Percentiles rank a stretch among this genome's conserved stretches.
Conservation (phyloP, 2,113 vertebrate species). For the Sinocyclocheilus anophthalmus region DNA sequence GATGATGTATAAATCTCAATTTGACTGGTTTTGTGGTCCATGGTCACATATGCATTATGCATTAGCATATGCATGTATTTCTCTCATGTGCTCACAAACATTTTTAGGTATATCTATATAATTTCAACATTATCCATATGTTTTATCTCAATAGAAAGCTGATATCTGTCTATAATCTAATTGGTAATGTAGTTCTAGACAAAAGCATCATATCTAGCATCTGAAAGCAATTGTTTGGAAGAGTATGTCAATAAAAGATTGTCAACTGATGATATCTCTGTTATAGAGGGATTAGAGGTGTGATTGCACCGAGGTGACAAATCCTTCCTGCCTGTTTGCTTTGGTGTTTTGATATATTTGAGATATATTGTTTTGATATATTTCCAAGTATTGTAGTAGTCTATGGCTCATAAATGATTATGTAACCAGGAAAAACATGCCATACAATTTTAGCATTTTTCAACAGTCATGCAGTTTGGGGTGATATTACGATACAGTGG, state of each 20-base stretch:
- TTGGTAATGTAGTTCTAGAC: not conserved
- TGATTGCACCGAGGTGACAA: not conserved
- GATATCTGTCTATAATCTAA: not conserved
- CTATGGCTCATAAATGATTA: not conserved
- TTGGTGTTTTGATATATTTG: not conserved
- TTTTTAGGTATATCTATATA: not conserved
- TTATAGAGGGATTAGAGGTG: conserved; percentile 20
- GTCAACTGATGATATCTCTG: conserved; percentile 1
- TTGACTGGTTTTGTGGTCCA: too few species aligned
- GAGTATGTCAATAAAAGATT: not conserved
- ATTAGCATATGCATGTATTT: not conserved
- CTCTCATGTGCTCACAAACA: not conserved
- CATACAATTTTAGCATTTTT: not conserved
- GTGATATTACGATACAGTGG: not conserved
- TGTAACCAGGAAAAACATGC: not conserved
- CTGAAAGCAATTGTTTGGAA: not conserved
- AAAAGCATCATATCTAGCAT: not conserved
- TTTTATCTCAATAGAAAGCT: not conserved
- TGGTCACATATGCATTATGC: not conserved
- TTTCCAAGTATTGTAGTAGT: not conserved
- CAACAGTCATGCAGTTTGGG: not conserved
- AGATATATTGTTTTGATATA: conserved; percentile 11
- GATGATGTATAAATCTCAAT: too few species aligned
- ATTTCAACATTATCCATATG: not conserved
- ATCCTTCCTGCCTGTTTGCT: not conserved